Conservation (phyloP, 2,797 vertebrate genomes). For the Manis javanica region DNA sequence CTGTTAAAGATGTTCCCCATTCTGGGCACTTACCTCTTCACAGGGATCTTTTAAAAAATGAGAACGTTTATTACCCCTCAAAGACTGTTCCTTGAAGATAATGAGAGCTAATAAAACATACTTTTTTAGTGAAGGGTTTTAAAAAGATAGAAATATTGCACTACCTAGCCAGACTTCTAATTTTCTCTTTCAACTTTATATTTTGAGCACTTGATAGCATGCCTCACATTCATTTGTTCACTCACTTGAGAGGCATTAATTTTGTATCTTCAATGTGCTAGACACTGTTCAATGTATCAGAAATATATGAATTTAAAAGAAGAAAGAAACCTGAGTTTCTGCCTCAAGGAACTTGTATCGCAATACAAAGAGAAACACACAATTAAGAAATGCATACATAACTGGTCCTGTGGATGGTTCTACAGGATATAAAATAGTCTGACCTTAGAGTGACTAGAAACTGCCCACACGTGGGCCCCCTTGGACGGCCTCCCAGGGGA, state of each 20-base stretch:
- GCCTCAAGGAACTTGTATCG: neutral
- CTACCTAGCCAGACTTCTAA: neutral
- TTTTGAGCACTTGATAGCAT: neutral
- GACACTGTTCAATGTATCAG: neutral
- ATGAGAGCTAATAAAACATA: neutral
- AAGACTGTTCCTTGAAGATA: neutral
- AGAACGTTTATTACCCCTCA: neutral
- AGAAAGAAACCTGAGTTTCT: neutral
- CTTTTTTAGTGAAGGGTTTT: neutral
- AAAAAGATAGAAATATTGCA: neutral
- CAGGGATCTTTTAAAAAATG: neutral
- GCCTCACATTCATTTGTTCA: neutral
- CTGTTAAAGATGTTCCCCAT: neutral
- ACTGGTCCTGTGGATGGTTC: neutral
- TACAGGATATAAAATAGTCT: neutral
- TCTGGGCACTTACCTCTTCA: neutral
- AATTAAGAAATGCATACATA: neutral
- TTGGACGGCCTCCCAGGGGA: neutral
- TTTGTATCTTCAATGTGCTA: neutral
- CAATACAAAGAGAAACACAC: neutral
- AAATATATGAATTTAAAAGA: neutral
- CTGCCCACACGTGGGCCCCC: neutral
- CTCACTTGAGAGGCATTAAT: neutral
- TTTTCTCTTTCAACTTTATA: neutral
- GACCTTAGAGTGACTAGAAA: neutral